These are phyloP conservation scores for Temnothorax curvispinosus DNA, from an alignment of 1,140 invertebrate species.

Conservation along the genomic window DNA sequence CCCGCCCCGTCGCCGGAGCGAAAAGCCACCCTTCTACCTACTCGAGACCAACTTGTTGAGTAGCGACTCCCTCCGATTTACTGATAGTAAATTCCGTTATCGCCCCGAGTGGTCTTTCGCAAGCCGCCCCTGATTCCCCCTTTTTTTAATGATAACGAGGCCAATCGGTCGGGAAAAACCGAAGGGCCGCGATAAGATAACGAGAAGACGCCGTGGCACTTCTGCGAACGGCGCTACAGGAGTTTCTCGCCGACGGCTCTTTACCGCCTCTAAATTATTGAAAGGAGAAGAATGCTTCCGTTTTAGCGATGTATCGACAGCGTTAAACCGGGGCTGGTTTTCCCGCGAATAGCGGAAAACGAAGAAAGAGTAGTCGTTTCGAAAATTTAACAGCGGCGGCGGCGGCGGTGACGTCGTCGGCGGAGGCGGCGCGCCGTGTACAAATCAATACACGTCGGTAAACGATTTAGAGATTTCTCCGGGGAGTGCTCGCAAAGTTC, in stretches of 20 bases:
- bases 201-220: neutral
- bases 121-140: neutral
- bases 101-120: conserved; percentile 13
- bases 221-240: neutral
- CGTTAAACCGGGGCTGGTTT: conserved; percentile 5
- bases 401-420: neutral
- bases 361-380: conserved; percentile 16
- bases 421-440: neutral
- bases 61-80: conserved; percentile 41
- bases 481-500: neutral
- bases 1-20: neutral
- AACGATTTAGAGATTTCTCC: conserved; percentile 45
- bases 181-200: conserved; percentile 31
- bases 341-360: conserved; percentile 9
- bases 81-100: conserved; percentile 59
- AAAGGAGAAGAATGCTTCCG: neutral
- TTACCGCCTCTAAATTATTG: conserved; percentile 36
- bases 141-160: conserved; percentile 53
- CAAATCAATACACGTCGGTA: conserved; percentile 24
- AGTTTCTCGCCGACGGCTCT: conserved; percentile 21
- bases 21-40: conserved; percentile 18
- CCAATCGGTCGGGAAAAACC: conserved; percentile 11
- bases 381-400: conserved; percentile 9
- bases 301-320: conserved; percentile 22
- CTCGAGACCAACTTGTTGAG: conserved; percentile 58